Conservation (phyloP, 2,888 invertebrate genomes). For the Xanthorhoe designata region DNA sequence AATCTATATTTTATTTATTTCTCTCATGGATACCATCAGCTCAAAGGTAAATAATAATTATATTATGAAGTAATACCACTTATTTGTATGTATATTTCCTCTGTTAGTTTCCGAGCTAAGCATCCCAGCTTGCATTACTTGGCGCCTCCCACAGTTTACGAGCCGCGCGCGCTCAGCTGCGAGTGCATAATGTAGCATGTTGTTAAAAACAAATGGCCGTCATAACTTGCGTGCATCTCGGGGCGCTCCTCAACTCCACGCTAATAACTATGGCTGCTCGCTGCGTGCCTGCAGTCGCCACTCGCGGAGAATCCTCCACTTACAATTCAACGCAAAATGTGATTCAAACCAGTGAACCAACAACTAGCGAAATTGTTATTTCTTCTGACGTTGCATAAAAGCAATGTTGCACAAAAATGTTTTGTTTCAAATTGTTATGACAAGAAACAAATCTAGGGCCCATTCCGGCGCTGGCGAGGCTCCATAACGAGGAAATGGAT, state of each 20-base stretch:
- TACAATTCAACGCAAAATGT: background rate
- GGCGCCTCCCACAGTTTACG: conserved; percentile 15
- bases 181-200: conserved; percentile 19
- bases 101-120: no score
- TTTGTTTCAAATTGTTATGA: conserved; percentile 15
- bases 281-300: background rate
- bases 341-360: background rate
- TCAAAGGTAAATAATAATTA: no score
- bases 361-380: background rate
- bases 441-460: conserved; percentile 17
- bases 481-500: conserved; percentile 24
- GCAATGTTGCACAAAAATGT: conserved; percentile 15
- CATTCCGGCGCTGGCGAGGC: conserved; percentile 6
- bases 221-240: conserved; percentile 26
- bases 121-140: background rate
- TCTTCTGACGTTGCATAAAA: conserved; percentile 1
- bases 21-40: no score
- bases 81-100: no score
- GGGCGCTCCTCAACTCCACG: conserved; percentile 19
- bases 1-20: no score
- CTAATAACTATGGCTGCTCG: conserved; percentile 11
- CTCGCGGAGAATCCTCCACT: conserved; percentile 1
- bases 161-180: conserved; percentile 18
- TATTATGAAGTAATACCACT: no score
- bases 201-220: conserved; percentile 19